Conservation (phyloP, 2,113 vertebrate genomes). For the Mus pahari region DNA sequence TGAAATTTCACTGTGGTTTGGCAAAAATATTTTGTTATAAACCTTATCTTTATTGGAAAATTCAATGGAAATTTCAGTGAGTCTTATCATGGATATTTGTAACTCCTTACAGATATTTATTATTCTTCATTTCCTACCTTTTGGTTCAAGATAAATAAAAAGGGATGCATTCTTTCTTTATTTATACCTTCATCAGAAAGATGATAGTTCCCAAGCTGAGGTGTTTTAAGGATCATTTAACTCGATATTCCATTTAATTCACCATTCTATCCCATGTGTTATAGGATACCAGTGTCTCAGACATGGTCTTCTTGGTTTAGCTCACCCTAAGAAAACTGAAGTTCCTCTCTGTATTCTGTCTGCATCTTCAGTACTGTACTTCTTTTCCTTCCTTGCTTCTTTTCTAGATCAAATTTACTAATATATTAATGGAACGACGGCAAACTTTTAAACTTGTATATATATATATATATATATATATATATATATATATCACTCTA, state of each 20-base stretch:
- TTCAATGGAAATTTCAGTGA: slow-evolving; percentile 70
- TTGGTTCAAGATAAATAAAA: slow-evolving; percentile 64
- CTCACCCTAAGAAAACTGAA: background rate
- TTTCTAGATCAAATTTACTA: slow-evolving; percentile 30
- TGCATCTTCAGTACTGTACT: background rate
- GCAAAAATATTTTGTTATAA: slow-evolving; percentile 51
- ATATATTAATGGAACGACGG: background rate
- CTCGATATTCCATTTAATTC: background rate
- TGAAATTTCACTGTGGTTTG: slow-evolving; percentile 77
- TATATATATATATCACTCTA: background rate
- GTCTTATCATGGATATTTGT: slow-evolving; percentile 68
- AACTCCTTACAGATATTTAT: slow-evolving; percentile 42
- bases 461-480: too few species aligned
- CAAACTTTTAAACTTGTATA: background rate
- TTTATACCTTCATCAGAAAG: slow-evolving; percentile 58
- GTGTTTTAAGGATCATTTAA: slow-evolving; percentile 42
- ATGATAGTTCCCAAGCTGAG: background rate
- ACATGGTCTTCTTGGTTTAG: background rate
- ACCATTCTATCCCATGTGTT: background rate
- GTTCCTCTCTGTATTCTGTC: background rate
- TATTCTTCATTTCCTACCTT: slow-evolving; percentile 64
- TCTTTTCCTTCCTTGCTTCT: background rate
- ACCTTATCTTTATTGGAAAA: slow-evolving; percentile 75
- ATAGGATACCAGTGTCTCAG: background rate
- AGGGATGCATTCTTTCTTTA: slow-evolving; percentile 32